These are phyloP conservation scores for Rissa tridactyla DNA, from an alignment of 2,113 vertebrate species.

Conservation along the genomic window DNA sequence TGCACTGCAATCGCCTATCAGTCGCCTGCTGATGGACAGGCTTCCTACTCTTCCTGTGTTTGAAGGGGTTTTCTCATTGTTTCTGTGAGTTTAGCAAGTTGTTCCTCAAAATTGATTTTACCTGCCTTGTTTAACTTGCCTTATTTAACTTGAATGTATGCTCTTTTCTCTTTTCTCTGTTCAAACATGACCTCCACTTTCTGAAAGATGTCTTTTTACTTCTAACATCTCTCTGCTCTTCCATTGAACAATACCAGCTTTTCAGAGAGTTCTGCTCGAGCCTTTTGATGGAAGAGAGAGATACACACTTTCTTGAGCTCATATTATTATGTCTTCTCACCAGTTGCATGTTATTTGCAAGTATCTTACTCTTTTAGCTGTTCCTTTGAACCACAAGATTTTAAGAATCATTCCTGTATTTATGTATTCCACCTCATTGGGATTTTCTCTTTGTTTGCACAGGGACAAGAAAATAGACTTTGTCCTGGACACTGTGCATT, in stretches of 20 bases:
- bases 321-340: background rate
- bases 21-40: background rate
- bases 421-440: background rate
- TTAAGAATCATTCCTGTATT: background rate
- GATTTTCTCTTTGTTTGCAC: background rate
- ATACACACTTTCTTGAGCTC: background rate
- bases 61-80: background rate
- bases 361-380: background rate
- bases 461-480: background rate
- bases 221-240: background rate
- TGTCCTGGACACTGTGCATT: background rate
- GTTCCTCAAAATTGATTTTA: conserved; percentile 15
- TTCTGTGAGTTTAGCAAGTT: background rate
- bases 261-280: background rate
- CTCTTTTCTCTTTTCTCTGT: background rate
- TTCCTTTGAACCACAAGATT: background rate
- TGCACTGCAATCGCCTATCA: background rate
- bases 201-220: background rate
- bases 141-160: conserved; percentile 1
- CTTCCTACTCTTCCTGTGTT: background rate
- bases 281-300: background rate
- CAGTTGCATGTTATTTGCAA: background rate
- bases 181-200: conserved; percentile 21
- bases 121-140: conserved; percentile 25
- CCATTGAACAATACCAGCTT: background rate